A percentile compares a stretch with the other conserved stretches of the same genome.
phyloP scores from a whole-genome alignment of 2,888 invertebrate genomes.

The Galeopsomyia nigrocyanea region DNA sequence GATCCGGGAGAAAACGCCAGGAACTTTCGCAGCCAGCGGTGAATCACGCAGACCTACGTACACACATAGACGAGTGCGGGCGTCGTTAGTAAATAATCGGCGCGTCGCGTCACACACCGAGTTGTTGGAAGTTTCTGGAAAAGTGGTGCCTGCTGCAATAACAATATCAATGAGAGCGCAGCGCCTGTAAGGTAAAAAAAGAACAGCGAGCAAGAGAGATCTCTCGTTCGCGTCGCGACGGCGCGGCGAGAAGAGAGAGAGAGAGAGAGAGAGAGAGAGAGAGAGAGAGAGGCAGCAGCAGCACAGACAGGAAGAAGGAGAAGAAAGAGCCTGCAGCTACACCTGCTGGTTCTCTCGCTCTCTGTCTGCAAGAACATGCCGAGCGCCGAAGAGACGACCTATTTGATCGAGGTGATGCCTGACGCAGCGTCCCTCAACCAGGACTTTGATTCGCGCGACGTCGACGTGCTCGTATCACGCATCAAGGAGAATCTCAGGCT shows the following conservation, averaged over 20 bases:
- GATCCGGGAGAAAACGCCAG: neutral
- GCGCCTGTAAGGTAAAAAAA: neutral
- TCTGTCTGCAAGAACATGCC: conserved; percentile 56
- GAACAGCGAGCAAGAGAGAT: too few species aligned
- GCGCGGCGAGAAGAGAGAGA: neutral
- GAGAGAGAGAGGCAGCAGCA: conserved; percentile 9
- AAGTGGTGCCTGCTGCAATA: conserved; percentile 17
- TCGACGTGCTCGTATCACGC: conserved; percentile 77
- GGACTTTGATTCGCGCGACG: conserved; percentile 71
- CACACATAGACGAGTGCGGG: conserved; percentile 47
- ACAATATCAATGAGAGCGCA: neutral
- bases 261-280: neutral
- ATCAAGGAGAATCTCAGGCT: conserved; percentile 77
- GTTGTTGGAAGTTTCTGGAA: conserved; percentile 35
- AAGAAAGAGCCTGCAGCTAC: too few species aligned
- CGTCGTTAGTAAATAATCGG: conserved; percentile 26
- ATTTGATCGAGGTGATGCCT: conserved; percentile 65
- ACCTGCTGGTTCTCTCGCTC: too few species aligned
- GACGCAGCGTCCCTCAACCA: conserved; percentile 54
- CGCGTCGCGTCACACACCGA: conserved; percentile 17
- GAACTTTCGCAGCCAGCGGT: conserved; percentile 43
- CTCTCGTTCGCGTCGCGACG: too few species aligned
- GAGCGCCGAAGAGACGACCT: conserved; percentile 65
- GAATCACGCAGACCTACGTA: conserved; percentile 59
- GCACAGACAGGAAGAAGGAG: neutral